phyloP scores from a whole-genome alignment of 2,888 invertebrate genomes.

The Chironomus riparius region DNA sequence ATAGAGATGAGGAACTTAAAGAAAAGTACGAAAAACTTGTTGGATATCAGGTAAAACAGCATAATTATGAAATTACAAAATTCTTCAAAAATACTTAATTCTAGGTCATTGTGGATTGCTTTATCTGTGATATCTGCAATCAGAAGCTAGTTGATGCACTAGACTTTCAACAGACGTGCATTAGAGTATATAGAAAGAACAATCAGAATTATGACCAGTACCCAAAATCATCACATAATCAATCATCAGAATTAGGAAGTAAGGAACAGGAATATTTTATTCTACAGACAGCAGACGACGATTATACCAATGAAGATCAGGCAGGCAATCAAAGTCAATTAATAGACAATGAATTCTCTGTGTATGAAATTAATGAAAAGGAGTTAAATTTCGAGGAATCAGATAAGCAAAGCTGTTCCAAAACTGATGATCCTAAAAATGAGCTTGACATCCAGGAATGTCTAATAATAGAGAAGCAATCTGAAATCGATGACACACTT shows the following conservation, averaged over 20 bases:
- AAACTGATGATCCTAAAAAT: too few relatives aligned
- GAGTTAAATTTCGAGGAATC: too few relatives aligned
- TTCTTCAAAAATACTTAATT: not conserved
- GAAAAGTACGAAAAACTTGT: not conserved
- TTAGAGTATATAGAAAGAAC: not conserved
- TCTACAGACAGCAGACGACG: not conserved
- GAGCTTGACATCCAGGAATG: too few relatives aligned
- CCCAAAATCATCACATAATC: not conserved
- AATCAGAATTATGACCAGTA: not conserved
- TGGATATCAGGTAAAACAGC: not conserved
- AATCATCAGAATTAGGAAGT: not conserved
- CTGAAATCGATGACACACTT: too few relatives aligned
- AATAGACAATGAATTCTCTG: too few relatives aligned
- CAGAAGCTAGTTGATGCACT: not conserved
- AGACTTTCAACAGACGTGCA: not conserved
- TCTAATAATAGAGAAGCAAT: too few relatives aligned
- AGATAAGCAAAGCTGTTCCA: too few relatives aligned
- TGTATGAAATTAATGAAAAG: too few relatives aligned
- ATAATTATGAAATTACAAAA: not conserved
- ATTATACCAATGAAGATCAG: not conserved
- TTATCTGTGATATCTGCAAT: slow-evolving; percentile 12
- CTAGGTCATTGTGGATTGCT: slow-evolving; percentile 2
- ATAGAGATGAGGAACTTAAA: slow-evolving; percentile 11
- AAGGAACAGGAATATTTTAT: not conserved
- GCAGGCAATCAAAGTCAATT: not conserved